Evolutionary conservation across 2,113 vertebrate species (phyloP).

Genomic region (Hypomesus transpacificus): DNA sequence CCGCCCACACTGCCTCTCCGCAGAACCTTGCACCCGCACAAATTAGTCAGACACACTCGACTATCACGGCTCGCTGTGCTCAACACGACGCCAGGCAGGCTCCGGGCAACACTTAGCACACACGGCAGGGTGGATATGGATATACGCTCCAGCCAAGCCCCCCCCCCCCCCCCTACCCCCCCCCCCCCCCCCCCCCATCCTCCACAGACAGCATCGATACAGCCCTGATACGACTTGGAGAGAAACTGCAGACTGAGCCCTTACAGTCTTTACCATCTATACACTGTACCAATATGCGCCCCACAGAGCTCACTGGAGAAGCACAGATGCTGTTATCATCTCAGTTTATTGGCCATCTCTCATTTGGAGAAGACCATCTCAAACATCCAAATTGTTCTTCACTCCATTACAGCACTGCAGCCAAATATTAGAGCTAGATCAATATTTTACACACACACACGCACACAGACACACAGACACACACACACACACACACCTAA

Average conservation of each 20-base stretch:
- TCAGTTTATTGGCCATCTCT: too few relatives aligned
- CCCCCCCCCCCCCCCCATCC: background rate
- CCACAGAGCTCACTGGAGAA: conserved; percentile 4
- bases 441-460: background rate
- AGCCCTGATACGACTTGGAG: background rate
- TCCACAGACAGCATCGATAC: background rate
- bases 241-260: background rate
- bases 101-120: background rate
- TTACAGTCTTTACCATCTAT: background rate
- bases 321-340: too few relatives aligned
- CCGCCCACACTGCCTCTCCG: conserved; percentile 19
- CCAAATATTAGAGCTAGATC: too few relatives aligned
- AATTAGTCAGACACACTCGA: conserved; percentile 13
- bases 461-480: conserved; percentile 3
- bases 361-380: too few relatives aligned
- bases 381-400: too few relatives aligned
- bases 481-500: conserved; percentile 12
- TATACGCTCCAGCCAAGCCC: background rate
- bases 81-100: background rate
- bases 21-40: conserved; percentile 15
- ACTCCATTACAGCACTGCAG: too few relatives aligned
- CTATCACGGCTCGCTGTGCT: background rate
- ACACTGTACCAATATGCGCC: conserved; percentile 9
- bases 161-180: background rate
- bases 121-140: background rate